Percentiles rank a stretch among this genome's conserved stretches.
phyloP scores from a whole-genome alignment of 1,140 invertebrate species.

The Asbolus verrucosus region DNA sequence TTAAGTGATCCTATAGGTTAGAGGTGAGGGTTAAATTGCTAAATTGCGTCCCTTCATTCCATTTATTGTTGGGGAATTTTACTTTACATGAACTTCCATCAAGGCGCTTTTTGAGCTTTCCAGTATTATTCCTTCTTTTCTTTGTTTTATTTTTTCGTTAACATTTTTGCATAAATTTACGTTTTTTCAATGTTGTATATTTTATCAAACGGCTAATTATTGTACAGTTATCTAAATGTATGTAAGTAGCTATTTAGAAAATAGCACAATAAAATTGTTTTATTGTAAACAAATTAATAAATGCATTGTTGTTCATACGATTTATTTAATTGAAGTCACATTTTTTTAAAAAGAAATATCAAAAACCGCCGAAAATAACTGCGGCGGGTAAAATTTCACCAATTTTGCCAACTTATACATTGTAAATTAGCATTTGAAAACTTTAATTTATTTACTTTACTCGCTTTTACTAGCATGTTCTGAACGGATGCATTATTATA shows the following conservation, averaged over 20 bases:
- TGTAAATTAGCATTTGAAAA: no score
- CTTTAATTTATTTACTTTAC: no score
- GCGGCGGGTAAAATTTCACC: no score
- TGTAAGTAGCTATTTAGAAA: constrained; percentile 9
- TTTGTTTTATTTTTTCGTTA: constrained; percentile 46
- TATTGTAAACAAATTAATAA: constrained; percentile 57
- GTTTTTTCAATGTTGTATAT: constrained; percentile 54
- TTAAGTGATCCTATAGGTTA: constrained; percentile 44
- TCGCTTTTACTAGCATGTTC: no score
- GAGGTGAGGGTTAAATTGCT: constrained; percentile 55
- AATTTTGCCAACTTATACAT: no score
- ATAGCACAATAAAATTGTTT: constrained; percentile 58
- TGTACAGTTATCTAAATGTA: constrained; percentile 41
- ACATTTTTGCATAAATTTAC: constrained; percentile 46
- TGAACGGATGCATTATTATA: no score
- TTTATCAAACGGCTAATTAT: constrained; percentile 53
- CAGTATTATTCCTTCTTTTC: constrained; percentile 56
- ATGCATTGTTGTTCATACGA: constrained; percentile 52
- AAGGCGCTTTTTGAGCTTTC: constrained; percentile 45
- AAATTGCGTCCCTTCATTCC: constrained; percentile 56
- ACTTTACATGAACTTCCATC: constrained; percentile 47
- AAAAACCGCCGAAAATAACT: no score
- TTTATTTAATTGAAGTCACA: no score
- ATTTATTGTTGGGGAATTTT: constrained; percentile 55
- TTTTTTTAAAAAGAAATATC: no score